Evolutionary conservation across 2,888 invertebrate genomes (phyloP), one percentile per base, ranked within the genome.

Genomic region (Polylopha cassiicola): DNA sequence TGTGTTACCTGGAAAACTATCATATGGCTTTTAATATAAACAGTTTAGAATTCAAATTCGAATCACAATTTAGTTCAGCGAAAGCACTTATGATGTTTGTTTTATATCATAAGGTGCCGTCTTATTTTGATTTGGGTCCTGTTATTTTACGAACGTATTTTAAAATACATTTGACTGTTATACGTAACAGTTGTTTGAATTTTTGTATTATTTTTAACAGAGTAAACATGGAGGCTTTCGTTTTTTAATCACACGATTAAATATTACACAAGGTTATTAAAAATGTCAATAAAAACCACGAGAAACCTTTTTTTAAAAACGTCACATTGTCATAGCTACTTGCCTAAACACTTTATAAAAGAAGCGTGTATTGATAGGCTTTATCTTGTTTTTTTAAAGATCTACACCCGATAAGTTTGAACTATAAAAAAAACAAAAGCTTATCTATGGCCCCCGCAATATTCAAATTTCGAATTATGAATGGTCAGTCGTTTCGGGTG

Each of bases 401-500:
- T 41, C 41, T 41, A 22, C 14, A 18, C 30, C 22, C 23, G 10
- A 36, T 36, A 24, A 29, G 34, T 34, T 15, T 23, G 28, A 15
- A 18, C 17, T 26, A 24, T 21, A 28, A 59, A 60, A 63, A 53
- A 64, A 63, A 66, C 59, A 61, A 70, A 68, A 62, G 60, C 49
- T 44, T 51, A 37, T 33, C 39, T 30, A 48, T 63, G 64, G 65
- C 68, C 67, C n/a, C 64, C 60, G 62, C 58, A 57, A 64, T 73
- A 76, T 81, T 78, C 71, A 78, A 79, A 80, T 77, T 75, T 68
- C 46, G 70, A 71, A 73, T 75, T 72, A 72, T 69, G 73, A 75
- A 74, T 70, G 73, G 73, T 53, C 47, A 53, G 48, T 37, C 27
- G 43, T 58, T 58, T 56, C 53, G 51, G 50, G 42, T 50, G 46